phyloP scores from a whole-genome alignment of 2,888 invertebrate genomes.

The Mellilla xanthometata region DNA sequence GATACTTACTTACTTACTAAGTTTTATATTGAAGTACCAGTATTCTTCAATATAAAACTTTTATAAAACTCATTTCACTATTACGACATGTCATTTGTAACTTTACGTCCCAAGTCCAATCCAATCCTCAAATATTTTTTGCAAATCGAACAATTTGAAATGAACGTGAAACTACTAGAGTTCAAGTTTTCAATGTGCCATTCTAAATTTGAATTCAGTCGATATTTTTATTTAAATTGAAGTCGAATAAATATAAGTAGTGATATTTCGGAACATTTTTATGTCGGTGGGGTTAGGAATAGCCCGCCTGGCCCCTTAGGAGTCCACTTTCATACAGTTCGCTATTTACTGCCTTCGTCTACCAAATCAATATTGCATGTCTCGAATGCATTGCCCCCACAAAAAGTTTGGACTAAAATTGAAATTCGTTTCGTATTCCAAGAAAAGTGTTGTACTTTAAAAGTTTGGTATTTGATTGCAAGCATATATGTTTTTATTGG shows the following conservation, averaged over 20 bases:
- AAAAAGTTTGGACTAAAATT: conserved; percentile 48
- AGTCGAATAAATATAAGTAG: too few relatives aligned
- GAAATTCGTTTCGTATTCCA: conserved; percentile 33
- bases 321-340: conserved; percentile 63
- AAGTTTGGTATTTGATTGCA: too few relatives aligned
- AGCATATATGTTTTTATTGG: too few relatives aligned
- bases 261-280: not conserved
- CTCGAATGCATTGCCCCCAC: conserved; percentile 56
- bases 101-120: conserved; percentile 6
- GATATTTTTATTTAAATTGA: conserved; percentile 15
- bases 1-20: too few relatives aligned
- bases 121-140: conserved; percentile 5
- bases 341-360: conserved; percentile 68
- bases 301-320: conserved; percentile 51
- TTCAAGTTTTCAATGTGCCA: conserved; percentile 19
- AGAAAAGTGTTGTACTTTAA: too few relatives aligned
- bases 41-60: too few relatives aligned
- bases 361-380: conserved; percentile 69
- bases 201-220: conserved; percentile 12
- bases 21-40: too few relatives aligned
- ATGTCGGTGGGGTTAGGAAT: conserved; percentile 42
- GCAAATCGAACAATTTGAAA: conserved; percentile 12
- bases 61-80: too few relatives aligned
- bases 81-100: conserved; percentile 2
- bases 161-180: conserved; percentile 6